phyloP scores from a whole-genome alignment of 2,888 invertebrate genomes.

The Tiliacea aurago region DNA sequence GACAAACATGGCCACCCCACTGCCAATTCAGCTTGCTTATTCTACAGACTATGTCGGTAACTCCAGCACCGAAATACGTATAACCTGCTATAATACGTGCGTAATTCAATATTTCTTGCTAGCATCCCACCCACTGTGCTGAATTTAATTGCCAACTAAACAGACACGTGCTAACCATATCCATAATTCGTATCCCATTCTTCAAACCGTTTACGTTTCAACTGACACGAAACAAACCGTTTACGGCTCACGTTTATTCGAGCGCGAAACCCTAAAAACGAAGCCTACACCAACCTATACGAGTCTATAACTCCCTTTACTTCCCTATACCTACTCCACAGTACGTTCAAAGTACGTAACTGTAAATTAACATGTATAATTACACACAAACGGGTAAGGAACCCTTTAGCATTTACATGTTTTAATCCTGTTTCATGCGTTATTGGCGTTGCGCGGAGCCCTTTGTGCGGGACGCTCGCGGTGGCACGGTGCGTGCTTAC shows the following conservation, averaged over 20 bases:
- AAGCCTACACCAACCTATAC: slow-evolving; percentile 1
- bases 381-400: slow-evolving; percentile 80
- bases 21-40: too few species aligned
- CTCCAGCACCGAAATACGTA: too few species aligned
- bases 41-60: too few species aligned
- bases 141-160: slow-evolving; percentile 6
- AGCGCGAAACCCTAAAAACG: slow-evolving; percentile 57
- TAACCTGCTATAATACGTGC: too few species aligned
- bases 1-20: too few species aligned
- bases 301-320: slow-evolving; percentile 11
- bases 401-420: slow-evolving; percentile 89
- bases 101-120: not conserved
- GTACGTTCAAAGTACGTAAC: slow-evolving; percentile 59
- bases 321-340: slow-evolving; percentile 23
- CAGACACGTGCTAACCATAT: slow-evolving; percentile 7
- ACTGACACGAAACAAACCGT: slow-evolving; percentile 51
- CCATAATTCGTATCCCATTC: slow-evolving; percentile 20
- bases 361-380: slow-evolving; percentile 88
- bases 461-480: slow-evolving; percentile 78
- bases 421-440: slow-evolving; percentile 90
- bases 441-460: slow-evolving; percentile 85
- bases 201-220: slow-evolving; percentile 56
- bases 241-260: slow-evolving; percentile 47
- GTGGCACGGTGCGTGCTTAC: slow-evolving; percentile 71
- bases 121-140: not conserved